phyloP scores from a whole-genome alignment of 1,140 invertebrate species.

The Centruroides vittatus region DNA sequence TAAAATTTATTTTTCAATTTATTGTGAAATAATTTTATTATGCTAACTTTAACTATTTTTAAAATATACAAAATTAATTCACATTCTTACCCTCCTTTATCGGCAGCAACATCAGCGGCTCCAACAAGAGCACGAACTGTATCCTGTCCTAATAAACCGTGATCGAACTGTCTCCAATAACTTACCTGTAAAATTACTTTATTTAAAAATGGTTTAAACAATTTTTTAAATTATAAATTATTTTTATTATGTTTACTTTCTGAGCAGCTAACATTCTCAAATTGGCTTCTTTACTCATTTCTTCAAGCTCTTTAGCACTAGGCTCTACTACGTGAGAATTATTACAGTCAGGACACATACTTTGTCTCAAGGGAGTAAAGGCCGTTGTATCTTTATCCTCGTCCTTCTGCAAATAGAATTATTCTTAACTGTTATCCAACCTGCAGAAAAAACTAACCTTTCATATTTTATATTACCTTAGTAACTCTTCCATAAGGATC shows the following conservation, averaged over 20 bases:
- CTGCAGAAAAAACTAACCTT: too few species aligned
- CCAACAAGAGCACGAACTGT: conserved; percentile 19
- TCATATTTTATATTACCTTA: conserved; percentile 1
- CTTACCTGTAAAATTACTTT: conserved; percentile 20
- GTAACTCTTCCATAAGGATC: conserved; percentile 18
- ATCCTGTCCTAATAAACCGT: conserved; percentile 28
- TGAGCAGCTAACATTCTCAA: conserved; percentile 27
- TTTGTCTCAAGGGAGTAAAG: too few species aligned
- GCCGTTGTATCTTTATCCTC: too few species aligned
- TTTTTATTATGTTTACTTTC: conserved; percentile 21
- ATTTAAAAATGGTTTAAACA: too few species aligned
- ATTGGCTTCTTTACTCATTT: conserved; percentile 27
- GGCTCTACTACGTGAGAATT: conserved; percentile 14
- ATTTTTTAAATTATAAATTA: neutral
- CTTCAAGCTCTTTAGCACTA: conserved; percentile 23
- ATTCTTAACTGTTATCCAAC: too few species aligned
- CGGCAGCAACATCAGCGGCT: conserved; percentile 23
- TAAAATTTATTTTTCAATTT: too few species aligned
- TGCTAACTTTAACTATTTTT: too few species aligned
- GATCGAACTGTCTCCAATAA: conserved; percentile 30
- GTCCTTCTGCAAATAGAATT: too few species aligned
- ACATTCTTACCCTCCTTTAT: conserved; percentile 16
- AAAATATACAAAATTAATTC: too few species aligned
- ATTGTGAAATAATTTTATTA: too few species aligned
- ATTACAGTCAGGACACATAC: neutral